Evolutionary conservation across 2,888 invertebrate genomes (phyloP).

Genomic region (Plebejus argus): DNA sequence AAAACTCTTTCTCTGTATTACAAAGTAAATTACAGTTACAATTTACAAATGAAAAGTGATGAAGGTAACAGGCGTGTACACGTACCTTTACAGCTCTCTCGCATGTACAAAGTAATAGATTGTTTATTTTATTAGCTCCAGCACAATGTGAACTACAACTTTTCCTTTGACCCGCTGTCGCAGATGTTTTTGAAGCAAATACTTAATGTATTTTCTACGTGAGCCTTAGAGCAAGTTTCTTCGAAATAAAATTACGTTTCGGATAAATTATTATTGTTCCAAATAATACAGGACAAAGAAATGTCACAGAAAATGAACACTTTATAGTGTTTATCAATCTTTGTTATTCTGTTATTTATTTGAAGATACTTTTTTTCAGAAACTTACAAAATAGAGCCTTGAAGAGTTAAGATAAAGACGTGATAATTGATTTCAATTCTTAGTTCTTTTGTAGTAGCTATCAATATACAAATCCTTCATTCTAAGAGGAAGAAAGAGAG

Average conservation of each 20-base stretch:
- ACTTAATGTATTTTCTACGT: constrained; percentile 33
- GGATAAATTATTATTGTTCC: constrained; percentile 12
- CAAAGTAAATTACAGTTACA: not conserved
- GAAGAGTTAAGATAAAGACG: too few relatives aligned
- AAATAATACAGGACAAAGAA: not conserved
- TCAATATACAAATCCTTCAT: too few relatives aligned
- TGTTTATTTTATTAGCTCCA: constrained; percentile 32
- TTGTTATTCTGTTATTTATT: not conserved
- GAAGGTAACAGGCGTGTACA: not conserved
- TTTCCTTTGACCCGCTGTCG: constrained; percentile 29
- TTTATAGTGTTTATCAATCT: not conserved
- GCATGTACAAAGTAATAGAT: constrained; percentile 27
- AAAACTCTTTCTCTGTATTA: not conserved
- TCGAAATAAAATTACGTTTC: constrained; percentile 20
- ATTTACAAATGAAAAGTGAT: constrained; percentile 2
- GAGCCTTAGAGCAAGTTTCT: constrained; percentile 19
- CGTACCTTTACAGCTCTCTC: constrained; percentile 12
- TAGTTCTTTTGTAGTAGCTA: too few relatives aligned
- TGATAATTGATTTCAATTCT: too few relatives aligned
- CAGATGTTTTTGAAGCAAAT: constrained; percentile 33
- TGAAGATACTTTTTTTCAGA: too few relatives aligned
- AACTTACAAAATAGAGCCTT: too few relatives aligned
- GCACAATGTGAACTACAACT: constrained; percentile 30
- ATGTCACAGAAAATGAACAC: not conserved
- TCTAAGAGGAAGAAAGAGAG: too few relatives aligned